Evolutionary conservation across 2,888 invertebrate species (phyloP).

Genomic region (Chelonus formosanus): DNA sequence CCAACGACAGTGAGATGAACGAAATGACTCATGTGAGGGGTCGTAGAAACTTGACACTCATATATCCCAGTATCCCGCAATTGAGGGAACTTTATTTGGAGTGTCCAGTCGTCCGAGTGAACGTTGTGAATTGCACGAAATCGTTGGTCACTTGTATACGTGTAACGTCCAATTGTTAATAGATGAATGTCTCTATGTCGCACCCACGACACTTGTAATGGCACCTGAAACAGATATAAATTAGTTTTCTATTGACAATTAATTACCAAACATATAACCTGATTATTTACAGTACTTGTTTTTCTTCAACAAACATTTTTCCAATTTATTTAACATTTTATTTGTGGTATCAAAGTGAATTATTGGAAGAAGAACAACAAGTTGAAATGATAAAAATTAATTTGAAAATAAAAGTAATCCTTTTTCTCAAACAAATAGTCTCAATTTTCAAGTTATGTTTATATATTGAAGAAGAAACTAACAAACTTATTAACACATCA

Average conservation of each 20-base stretch:
- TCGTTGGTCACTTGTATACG: constrained; percentile 90
- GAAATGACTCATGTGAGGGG: constrained; percentile 91
- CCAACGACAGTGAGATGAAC: constrained; percentile 91
- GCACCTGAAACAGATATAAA: constrained; percentile 67
- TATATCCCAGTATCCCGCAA: constrained; percentile 90
- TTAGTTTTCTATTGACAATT: not conserved
- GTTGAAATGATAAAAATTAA: no score
- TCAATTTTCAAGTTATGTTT: no score
- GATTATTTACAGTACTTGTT: not conserved
- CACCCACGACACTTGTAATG: constrained; percentile 90
- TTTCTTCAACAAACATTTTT: not conserved
- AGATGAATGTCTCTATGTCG: constrained; percentile 89
- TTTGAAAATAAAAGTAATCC: no score
- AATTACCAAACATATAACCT: not conserved
- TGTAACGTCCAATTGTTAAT: constrained; percentile 87
- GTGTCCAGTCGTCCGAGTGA: constrained; percentile 90
- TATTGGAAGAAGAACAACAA: no score
- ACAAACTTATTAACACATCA: no score
- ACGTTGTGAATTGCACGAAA: constrained; percentile 87
- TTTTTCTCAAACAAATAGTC: no score
- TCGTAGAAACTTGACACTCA: constrained; percentile 94
- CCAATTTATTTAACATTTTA: no score
- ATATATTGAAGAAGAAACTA: no score
- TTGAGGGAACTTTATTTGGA: constrained; percentile 91
- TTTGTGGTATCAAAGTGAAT: no score